Conservation (phyloP, 35 echinoderm and acorn worm genomes). For the Heliocidaris erythrogramma region DNA sequence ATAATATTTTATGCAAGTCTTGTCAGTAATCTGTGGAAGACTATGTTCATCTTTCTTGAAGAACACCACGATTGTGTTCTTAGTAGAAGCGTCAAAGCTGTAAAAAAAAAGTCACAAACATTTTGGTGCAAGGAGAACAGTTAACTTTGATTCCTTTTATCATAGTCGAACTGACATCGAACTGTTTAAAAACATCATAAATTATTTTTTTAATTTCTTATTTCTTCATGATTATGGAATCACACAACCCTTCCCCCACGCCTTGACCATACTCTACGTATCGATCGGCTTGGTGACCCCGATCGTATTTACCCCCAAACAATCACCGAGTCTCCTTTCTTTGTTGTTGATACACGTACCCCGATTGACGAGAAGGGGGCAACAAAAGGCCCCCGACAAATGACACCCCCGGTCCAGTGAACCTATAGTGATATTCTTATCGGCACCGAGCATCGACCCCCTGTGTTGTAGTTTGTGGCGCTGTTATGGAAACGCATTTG, state of each 20-base stretch:
- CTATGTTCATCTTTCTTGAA: too few species aligned
- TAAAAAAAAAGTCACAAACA: too few species aligned
- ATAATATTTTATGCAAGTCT: neutral
- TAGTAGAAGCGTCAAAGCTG: too few species aligned
- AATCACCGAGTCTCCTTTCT: neutral
- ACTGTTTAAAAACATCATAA: too few species aligned
- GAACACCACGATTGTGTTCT: too few species aligned
- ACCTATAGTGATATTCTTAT: neutral
- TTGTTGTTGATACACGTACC: neutral
- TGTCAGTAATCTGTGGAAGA: neutral
- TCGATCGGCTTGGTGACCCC: neutral
- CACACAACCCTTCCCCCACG: neutral
- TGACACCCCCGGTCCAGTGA: neutral
- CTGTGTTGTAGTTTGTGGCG: neutral
- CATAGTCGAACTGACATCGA: too few species aligned
- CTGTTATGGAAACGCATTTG: neutral
- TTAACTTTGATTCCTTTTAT: too few species aligned
- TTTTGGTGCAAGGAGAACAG: too few species aligned
- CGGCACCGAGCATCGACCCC: neutral
- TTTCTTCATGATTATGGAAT: neutral
- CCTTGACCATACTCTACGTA: neutral
- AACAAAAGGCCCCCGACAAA: neutral
- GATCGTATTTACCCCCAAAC: slow-evolving; percentile 21
- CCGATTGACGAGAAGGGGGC: neutral
- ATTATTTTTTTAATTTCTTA: neutral